Conservation (phyloP, 2,113 vertebrate genomes). For the Lasiurus borealis region DNA sequence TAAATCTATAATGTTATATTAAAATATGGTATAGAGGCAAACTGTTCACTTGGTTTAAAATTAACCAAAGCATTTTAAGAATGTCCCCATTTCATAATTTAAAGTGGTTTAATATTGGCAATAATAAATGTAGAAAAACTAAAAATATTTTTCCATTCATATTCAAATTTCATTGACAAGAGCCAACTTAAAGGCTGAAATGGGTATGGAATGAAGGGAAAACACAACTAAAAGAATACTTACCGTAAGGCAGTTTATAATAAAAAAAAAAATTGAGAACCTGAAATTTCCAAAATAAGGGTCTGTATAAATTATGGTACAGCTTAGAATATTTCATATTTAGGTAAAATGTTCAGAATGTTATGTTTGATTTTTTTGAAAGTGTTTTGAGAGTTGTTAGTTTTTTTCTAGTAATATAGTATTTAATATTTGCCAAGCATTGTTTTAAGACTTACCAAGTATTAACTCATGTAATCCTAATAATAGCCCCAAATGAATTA, state of each 20-base stretch:
- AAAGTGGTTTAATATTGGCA: background rate
- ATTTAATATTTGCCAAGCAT: background rate
- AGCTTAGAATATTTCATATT: constrained; percentile 29
- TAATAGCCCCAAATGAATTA: background rate
- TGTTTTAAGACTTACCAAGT: constrained; percentile 53
- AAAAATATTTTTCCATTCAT: constrained; percentile 12
- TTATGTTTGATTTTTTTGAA: background rate
- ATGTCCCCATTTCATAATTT: background rate
- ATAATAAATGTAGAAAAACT: constrained; percentile 39
- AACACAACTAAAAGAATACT: constrained; percentile 11
- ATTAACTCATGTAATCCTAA: constrained; percentile 37
- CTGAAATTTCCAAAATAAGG: constrained; percentile 24
- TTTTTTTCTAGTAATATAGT: background rate
- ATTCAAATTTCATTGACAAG: constrained; percentile 39
- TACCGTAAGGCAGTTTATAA: background rate
- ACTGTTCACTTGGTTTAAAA: constrained; percentile 50
- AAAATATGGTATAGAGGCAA: background rate
- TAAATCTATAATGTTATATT: constrained; percentile 23
- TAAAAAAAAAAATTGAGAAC: background rate
- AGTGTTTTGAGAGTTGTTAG: background rate
- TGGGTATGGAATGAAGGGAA: background rate
- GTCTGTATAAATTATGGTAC: background rate
- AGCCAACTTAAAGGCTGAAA: background rate
- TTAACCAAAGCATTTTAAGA: constrained; percentile 49
- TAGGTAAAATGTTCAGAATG: constrained; percentile 30